These are phyloP conservation scores for Sebastes alutus DNA, from an alignment of 2,797 vertebrate species.

Conservation along the genomic window DNA sequence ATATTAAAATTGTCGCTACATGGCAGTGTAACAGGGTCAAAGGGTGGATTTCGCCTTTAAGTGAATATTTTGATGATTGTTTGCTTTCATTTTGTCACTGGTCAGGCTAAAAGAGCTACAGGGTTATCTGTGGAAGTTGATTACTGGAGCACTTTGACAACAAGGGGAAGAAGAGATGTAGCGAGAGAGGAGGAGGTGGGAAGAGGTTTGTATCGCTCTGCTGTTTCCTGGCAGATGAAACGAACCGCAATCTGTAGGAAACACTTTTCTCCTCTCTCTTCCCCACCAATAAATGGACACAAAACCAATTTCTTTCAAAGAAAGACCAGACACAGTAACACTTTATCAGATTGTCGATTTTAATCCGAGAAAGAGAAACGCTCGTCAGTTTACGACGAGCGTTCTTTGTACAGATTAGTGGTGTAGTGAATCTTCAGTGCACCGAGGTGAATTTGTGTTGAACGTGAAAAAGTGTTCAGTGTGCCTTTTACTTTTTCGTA, in stretches of 20 bases:
- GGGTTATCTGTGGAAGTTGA: slow-evolving; percentile 64
- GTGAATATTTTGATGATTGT: slow-evolving; percentile 31
- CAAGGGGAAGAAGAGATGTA: slow-evolving; percentile 69
- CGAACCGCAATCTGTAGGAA: slow-evolving; percentile 53
- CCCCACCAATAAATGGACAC: slow-evolving; percentile 69
- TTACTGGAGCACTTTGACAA: slow-evolving; percentile 80
- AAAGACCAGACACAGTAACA: slow-evolving; percentile 68
- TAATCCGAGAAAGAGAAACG: slow-evolving; percentile 58
- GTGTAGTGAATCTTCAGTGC: slow-evolving; percentile 80
- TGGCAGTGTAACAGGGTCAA: slow-evolving; percentile 5
- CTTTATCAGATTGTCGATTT: slow-evolving; percentile 61
- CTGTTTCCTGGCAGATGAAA: slow-evolving; percentile 57
- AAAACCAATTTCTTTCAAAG: slow-evolving; percentile 68
- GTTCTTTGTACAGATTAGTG: slow-evolving; percentile 88
- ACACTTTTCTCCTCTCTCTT: slow-evolving; percentile 55
- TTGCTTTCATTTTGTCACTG: slow-evolving; percentile 30
- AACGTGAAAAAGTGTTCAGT: slow-evolving; percentile 87
- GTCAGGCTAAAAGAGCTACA: slow-evolving; percentile 38
- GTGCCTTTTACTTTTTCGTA: slow-evolving; percentile 89
- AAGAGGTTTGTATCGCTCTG: slow-evolving; percentile 40
- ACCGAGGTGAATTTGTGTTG: slow-evolving; percentile 78
- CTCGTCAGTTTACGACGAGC: slow-evolving; percentile 80
- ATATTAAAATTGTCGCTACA: neutral
- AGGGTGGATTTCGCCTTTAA: slow-evolving; percentile 46
- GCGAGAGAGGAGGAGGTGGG: slow-evolving; percentile 57